Evolutionary conservation across 2,888 invertebrate species (phyloP), one percentile per base, ranked within the genome.

Genomic region (Ecdyonurus torrentis): DNA sequence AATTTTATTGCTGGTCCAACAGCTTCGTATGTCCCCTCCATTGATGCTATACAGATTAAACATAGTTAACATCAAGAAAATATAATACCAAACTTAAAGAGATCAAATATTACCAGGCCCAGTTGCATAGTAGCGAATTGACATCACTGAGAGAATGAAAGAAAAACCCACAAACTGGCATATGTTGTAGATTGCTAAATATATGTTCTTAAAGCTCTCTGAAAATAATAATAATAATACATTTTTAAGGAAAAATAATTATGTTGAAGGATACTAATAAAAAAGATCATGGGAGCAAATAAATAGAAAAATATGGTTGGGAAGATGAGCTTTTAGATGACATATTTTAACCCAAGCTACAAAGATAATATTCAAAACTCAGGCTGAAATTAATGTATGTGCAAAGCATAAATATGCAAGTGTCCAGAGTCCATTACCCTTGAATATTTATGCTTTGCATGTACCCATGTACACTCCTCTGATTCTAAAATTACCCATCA

Each of bases 151-250:
- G 22, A 90, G 73, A 2, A 94, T 79, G 71, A 91, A 94, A 61
- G 83, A 77, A 73, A 84, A 95, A 2, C 92, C 92, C 64, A 92
- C 80, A 71, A 89, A 90, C 82, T 94, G 94, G 73, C 87, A 87
- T 67, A 94, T 76, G 74, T 95, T 96, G 78, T 95, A 96, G 63
- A 92, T 76, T 59, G 89, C 81, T 65, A 96, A 77, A 74, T 95
- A 96, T 0, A 90, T 88, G 70, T 87, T 89, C 71, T 85, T 87
- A 58, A 85, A 77, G 72, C 86, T 87, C 73, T 87, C 90, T 89
- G 79, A 78, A 78, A 66, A 66, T 63, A 67, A 66, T 61, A 61
- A 66, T 67, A 65, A 60, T 58, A 22, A 64, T 20, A 20, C 19
- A 60, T n/a, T 58, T 5, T 62, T 63, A 37, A 23, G 23, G 60